A percentile compares a stretch with the other conserved stretches of the same genome.
Evolutionary conservation across 2,888 invertebrate genomes (phyloP).

Genomic region (Diarsia dahlii): DNA sequence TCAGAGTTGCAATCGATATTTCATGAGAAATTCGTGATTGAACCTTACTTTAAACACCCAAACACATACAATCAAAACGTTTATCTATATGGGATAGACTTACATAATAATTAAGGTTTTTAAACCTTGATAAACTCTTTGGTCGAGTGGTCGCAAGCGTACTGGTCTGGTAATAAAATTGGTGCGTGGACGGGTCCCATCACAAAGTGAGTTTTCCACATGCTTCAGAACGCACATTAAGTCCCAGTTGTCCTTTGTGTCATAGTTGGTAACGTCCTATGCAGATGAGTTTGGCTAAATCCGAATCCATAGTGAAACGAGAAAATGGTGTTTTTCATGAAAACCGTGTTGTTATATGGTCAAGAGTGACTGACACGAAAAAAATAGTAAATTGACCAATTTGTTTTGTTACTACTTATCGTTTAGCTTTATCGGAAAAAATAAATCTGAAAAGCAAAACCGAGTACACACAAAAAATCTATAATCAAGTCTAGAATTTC

Average conservation of each 20-base stretch:
- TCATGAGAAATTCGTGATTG: no score
- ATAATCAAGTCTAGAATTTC: constrained; percentile 18
- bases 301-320: background rate
- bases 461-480: background rate
- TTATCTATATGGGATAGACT: background rate
- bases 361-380: background rate
- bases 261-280: no score
- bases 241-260: no score
- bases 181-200: background rate
- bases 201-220: background rate
- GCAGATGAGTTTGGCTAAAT: no score
- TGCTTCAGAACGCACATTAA: background rate
- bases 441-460: background rate
- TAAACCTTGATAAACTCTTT: background rate
- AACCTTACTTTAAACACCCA: background rate
- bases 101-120: background rate
- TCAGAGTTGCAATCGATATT: no score
- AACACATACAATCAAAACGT: background rate
- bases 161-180: no score
- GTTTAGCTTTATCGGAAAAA: background rate
- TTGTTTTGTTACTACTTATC: background rate
- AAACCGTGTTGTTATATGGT: background rate
- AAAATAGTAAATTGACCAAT: background rate
- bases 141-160: background rate
- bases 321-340: background rate